Conservation (phyloP, 1,140 invertebrate species). For the Cecropterus lyciades region DNA sequence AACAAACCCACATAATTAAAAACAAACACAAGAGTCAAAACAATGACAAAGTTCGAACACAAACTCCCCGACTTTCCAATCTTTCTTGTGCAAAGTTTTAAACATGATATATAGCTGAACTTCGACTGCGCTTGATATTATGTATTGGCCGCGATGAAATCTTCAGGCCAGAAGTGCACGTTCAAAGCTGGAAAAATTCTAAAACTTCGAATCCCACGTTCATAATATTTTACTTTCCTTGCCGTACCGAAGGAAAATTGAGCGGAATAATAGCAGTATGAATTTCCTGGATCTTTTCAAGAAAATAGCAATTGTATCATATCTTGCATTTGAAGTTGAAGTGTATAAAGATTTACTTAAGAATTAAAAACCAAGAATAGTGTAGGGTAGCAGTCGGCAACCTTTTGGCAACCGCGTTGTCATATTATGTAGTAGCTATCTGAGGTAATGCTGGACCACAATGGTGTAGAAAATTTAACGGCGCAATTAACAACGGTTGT, state of each 20-base stretch:
- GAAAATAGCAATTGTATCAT: neutral
- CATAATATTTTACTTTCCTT: conserved; percentile 29
- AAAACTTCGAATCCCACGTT: conserved; percentile 36
- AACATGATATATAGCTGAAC: conserved; percentile 43
- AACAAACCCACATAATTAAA: conserved; percentile 15
- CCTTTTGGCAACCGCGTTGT: too few species aligned
- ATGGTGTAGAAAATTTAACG: too few species aligned
- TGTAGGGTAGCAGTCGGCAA: too few species aligned
- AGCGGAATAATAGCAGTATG: conserved; percentile 28
- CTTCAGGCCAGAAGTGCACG: conserved; percentile 36
- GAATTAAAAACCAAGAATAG: too few species aligned
- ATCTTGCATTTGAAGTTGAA: too few species aligned
- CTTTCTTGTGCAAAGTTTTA: conserved; percentile 40
- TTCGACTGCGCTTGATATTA: conserved; percentile 41
- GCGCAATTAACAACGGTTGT: too few species aligned
- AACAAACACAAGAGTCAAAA: conserved; percentile 28
- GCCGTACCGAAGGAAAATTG: conserved; percentile 16
- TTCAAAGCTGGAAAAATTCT: conserved; percentile 29
- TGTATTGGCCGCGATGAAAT: conserved; percentile 40
- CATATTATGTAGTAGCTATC: too few species aligned
- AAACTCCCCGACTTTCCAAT: conserved; percentile 37
- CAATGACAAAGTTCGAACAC: conserved; percentile 29
- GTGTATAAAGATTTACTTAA: too few species aligned
- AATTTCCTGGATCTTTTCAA: neutral
- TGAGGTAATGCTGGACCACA: too few species aligned